Base-by-base conservation (phyloP, 2,888 invertebrate species). In the Ornithoptera alexandrae region DNA sequence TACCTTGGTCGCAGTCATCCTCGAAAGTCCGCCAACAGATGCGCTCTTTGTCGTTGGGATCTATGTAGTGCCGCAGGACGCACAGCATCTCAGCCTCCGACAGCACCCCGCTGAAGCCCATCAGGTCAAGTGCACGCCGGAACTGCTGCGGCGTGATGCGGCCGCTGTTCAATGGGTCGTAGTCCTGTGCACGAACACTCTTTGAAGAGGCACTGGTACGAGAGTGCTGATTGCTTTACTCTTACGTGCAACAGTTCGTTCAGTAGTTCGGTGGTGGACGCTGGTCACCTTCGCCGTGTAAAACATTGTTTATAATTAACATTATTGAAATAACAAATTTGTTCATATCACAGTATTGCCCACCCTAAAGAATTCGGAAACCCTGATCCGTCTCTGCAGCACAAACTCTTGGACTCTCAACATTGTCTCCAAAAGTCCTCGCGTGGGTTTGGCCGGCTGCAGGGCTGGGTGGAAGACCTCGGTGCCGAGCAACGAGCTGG, bases 1-100 rank as follows among this genome's bases (percentile, higher is more conserved):
- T 18, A 95, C 95, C 96, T 80, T 95, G 94, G 79, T 97, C 95
- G 74, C 97, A 94, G 82, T 97, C 96, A 77, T 96, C 95, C 78
- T 95, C 95, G 82, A 97, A 97, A 30, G 95, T 94, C 70, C 94
- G 93, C 96, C 97, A 97, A 82, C 95, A 95, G 60, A 96, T 92
- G 67, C 95, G 93, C 67, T 93, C 91, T 0, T 86, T 85, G 84
- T 96, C 96, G 76, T 95, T 93, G n/a, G 95, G 95, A 89, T 96
- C 96, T 71, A 93, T 83, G 85, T 96, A 97, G 79, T 95, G 94
- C 18, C 92, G 88, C 76, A 94, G 90, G n/a, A 97, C 82, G 69
- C 94, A 93, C 71, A 93, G 84, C 57, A 95, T 88, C 85, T 97
- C 97, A 1, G 92, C 87, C 67, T 94, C 90, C 0, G 94, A 89